Evolutionary conservation across 2,113 vertebrate genomes (phyloP).

Genomic region (Sinocyclocheilus grahami): DNA sequence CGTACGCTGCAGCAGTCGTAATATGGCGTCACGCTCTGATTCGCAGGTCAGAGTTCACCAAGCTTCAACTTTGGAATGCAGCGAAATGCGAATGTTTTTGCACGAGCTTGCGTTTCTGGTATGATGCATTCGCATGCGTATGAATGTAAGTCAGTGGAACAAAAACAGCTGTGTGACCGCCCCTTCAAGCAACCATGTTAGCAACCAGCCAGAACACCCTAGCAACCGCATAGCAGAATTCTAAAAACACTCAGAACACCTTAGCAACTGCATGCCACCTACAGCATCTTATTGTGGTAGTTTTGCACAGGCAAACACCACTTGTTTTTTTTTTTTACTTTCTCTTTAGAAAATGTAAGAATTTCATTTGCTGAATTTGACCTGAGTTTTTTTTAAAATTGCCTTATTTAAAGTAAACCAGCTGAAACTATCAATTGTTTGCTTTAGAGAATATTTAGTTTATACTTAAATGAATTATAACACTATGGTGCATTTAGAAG

Average conservation of each 20-base stretch:
- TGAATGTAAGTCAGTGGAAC: too few relatives aligned
- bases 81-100: too few relatives aligned
- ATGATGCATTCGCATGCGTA: too few relatives aligned
- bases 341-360: background rate
- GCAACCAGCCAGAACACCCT: too few relatives aligned
- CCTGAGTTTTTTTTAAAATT: background rate
- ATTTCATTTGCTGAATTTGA: background rate
- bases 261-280: background rate
- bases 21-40: too few relatives aligned
- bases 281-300: background rate
- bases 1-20: too few relatives aligned
- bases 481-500: background rate
- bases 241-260: background rate
- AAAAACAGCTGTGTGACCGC: too few relatives aligned
- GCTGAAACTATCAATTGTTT: background rate
- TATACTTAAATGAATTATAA: background rate
- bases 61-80: too few relatives aligned
- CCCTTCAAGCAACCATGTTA: too few relatives aligned
- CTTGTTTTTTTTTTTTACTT: background rate
- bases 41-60: too few relatives aligned
- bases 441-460: background rate
- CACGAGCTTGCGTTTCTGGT: too few relatives aligned
- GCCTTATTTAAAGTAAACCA: background rate
- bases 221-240: too few relatives aligned
- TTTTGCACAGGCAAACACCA: background rate